Conservation (phyloP, 2,888 invertebrate genomes). For the Leucania comma region DNA sequence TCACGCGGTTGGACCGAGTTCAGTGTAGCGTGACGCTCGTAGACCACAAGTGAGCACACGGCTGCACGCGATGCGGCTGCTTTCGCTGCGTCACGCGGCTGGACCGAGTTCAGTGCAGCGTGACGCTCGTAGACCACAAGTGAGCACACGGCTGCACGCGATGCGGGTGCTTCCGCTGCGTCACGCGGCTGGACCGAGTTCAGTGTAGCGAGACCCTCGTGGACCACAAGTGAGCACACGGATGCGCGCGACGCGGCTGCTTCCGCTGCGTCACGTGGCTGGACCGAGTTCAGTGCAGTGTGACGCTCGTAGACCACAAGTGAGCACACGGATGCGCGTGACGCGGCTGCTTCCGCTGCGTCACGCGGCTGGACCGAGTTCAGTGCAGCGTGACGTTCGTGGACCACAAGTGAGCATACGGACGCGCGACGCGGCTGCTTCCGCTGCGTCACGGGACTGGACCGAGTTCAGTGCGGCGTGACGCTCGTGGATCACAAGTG, state of each 20-base stretch:
- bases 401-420: constrained; percentile 44
- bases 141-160: background rate
- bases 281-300: constrained; percentile 15
- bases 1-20: constrained; percentile 3
- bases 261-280: background rate
- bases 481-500: constrained; percentile 29
- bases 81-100: background rate
- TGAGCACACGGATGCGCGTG: constrained; percentile 44
- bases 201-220: constrained; percentile 8
- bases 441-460: background rate
- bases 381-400: constrained; percentile 9
- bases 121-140: constrained; percentile 4
- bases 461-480: constrained; percentile 16
- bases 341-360: background rate
- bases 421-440: no score
- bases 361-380: constrained; percentile 3
- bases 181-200: constrained; percentile 3
- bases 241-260: no score
- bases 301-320: constrained; percentile 24
- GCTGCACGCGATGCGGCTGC: no score
- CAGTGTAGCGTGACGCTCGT: constrained; percentile 8
- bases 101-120: constrained; percentile 15
- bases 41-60: background rate
- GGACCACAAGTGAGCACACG: constrained; percentile 45
- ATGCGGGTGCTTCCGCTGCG: background rate